Percentiles rank a stretch among this genome's conserved stretches.
Evolutionary conservation across 2,888 invertebrate species (phyloP).

Genomic region (Drosophila picticornis): DNA sequence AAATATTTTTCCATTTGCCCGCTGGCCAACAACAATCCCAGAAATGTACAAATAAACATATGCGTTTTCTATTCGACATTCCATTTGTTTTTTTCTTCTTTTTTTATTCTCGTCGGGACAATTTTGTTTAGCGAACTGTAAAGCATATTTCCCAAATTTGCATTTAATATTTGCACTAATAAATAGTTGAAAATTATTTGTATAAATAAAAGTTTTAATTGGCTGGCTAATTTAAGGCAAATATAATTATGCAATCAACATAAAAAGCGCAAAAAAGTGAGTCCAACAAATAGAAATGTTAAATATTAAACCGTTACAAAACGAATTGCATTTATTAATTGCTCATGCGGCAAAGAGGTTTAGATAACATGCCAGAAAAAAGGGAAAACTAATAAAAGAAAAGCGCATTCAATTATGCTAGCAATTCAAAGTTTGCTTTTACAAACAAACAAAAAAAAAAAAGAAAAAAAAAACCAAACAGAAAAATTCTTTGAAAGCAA

Average conservation of each 20-base stretch:
- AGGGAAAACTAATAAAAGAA: background rate
- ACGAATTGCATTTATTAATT: conserved; percentile 19
- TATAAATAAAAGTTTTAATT: conserved; percentile 40
- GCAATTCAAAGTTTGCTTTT: conserved; percentile 29
- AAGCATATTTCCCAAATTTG: conserved; percentile 22
- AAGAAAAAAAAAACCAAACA: conserved; percentile 2
- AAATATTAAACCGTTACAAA: conserved; percentile 20
- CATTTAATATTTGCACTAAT: conserved; percentile 32
- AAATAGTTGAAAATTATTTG: conserved; percentile 10
- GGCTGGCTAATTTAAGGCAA: conserved; percentile 34
- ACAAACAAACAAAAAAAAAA: background rate
- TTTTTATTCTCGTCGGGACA: background rate
- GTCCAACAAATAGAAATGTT: conserved; percentile 19
- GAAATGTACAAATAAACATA: conserved; percentile 9
- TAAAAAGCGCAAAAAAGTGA: background rate
- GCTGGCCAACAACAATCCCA: conserved; percentile 24
- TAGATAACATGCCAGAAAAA: conserved; percentile 1
- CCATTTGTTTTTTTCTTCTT: conserved; percentile 9
- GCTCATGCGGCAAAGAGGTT: background rate
- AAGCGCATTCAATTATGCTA: conserved; percentile 37
- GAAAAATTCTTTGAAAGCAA: conserved; percentile 30
- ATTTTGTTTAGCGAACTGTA: background rate
- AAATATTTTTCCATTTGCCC: conserved; percentile 49
- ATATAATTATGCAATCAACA: conserved; percentile 48
- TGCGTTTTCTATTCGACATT: conserved; percentile 1